phyloP scores from a whole-genome alignment of 2,888 invertebrate genomes.

The Trissoscelio sp. region DNA sequence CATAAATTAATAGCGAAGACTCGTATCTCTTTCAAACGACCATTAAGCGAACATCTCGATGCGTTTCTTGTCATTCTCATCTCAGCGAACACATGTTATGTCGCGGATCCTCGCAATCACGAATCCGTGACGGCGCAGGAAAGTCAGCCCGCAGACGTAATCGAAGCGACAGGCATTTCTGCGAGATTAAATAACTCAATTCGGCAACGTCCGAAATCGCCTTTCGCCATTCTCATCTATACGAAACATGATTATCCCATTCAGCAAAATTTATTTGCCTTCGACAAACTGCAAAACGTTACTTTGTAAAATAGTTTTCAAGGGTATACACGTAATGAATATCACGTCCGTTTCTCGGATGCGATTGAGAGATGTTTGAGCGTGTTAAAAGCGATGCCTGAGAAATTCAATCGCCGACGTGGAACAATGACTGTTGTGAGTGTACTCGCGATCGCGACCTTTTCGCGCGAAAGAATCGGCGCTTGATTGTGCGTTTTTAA shows the following conservation, averaged over 20 bases:
- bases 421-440: slow-evolving; percentile 36
- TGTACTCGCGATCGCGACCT: slow-evolving; percentile 37
- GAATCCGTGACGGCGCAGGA: slow-evolving; percentile 49
- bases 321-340: not conserved
- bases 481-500: slow-evolving; percentile 33
- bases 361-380: not conserved
- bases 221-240: slow-evolving; percentile 11
- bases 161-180: slow-evolving; percentile 69
- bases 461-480: no score
- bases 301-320: not conserved
- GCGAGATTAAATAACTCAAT: slow-evolving; percentile 65
- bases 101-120: slow-evolving; percentile 65
- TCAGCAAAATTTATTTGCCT: slow-evolving; percentile 27
- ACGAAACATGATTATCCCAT: slow-evolving; percentile 22
- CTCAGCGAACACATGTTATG: slow-evolving; percentile 66
- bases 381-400: slow-evolving; percentile 40
- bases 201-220: slow-evolving; percentile 46
- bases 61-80: slow-evolving; percentile 67
- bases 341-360: not conserved
- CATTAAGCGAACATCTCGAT: slow-evolving; percentile 58
- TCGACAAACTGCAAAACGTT: not conserved
- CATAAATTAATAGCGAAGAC: slow-evolving; percentile 1
- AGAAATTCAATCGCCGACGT: slow-evolving; percentile 48
- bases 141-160: slow-evolving; percentile 65
- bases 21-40: slow-evolving; percentile 53